Percentiles rank a stretch among this genome's conserved stretches.
Evolutionary conservation across 1,140 invertebrate species (phyloP).

Genomic region (Megalopta genalis): DNA sequence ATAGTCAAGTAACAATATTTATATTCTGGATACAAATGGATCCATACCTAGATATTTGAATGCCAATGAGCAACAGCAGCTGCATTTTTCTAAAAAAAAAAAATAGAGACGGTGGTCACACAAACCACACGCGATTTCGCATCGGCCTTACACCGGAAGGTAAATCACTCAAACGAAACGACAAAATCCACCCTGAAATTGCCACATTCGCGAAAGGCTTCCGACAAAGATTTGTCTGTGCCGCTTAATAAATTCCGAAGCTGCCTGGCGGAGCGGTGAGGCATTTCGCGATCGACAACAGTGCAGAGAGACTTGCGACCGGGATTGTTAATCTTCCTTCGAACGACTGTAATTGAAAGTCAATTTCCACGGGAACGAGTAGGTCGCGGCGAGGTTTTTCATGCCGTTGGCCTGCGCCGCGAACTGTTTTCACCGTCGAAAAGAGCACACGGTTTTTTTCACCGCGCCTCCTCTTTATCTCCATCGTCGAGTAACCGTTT

Average conservation of each 20-base stretch:
- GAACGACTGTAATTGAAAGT: slow-evolving; percentile 54
- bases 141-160: no score
- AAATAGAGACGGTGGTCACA: no score
- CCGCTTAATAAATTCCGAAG: slow-evolving; percentile 11
- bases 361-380: slow-evolving; percentile 51
- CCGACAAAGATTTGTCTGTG: no score
- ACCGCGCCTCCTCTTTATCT: slow-evolving; percentile 54
- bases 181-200: no score
- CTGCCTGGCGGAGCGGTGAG: slow-evolving; percentile 30
- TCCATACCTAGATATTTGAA: no score
- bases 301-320: slow-evolving; percentile 11
- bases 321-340: slow-evolving; percentile 27
- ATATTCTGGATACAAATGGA: no score
- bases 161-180: no score
- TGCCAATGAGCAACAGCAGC: no score
- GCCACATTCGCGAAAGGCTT: no score
- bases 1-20: no score
- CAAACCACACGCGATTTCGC: no score
- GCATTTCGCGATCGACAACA: slow-evolving; percentile 22
- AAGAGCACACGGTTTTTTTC: slow-evolving; percentile 47
- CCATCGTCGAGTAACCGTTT: slow-evolving; percentile 62
- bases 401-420: slow-evolving; percentile 26
- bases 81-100: no score
- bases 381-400: slow-evolving; percentile 33
- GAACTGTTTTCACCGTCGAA: slow-evolving; percentile 45